These are phyloP conservation scores for Drosophila putrida DNA, from an alignment of 2,888 invertebrate genomes.

Conservation along the genomic window DNA sequence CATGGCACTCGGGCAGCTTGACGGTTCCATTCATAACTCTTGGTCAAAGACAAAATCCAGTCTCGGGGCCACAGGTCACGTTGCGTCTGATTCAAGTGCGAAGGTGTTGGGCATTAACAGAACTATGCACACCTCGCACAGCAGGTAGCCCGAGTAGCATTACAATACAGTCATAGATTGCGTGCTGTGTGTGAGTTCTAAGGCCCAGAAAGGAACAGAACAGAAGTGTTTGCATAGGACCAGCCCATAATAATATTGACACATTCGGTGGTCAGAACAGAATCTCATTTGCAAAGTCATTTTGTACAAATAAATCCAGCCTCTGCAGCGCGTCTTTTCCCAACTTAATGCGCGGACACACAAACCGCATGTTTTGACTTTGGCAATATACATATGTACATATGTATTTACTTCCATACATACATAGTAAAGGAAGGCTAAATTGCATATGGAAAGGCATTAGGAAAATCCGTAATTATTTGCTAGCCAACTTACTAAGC, in stretches of 20 bases:
- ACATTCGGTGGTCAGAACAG: constrained; percentile 69
- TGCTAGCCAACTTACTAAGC: constrained; percentile 49
- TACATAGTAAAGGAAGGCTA: too few species aligned
- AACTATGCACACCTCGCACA: constrained; percentile 71
- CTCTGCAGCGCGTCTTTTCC: constrained; percentile 50
- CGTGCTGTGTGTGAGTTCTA: constrained; percentile 34
- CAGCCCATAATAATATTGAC: constrained; percentile 80
- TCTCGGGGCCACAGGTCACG: constrained; percentile 72
- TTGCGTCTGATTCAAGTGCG: constrained; percentile 63
- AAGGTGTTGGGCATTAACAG: constrained; percentile 78
- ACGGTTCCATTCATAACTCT: constrained; percentile 56
- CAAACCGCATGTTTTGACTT: constrained; percentile 81
- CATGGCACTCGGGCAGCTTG: constrained; percentile 59
- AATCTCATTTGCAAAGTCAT: constrained; percentile 84
- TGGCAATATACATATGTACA: constrained; percentile 25
- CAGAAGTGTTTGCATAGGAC: constrained; percentile 67
- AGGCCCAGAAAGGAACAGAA: neutral
- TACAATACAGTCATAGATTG: constrained; percentile 4
- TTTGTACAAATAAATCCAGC: constrained; percentile 82
- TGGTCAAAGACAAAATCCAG: constrained; percentile 56
- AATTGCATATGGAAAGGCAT: constrained; percentile 19
- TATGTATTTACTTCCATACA: too few species aligned
- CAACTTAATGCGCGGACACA: constrained; percentile 55
- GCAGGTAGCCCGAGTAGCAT: constrained; percentile 60
- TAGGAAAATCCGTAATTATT: constrained; percentile 55